Conservation (phyloP, 2,113 vertebrate genomes). For the Brachionichthys hirsutus region DNA sequence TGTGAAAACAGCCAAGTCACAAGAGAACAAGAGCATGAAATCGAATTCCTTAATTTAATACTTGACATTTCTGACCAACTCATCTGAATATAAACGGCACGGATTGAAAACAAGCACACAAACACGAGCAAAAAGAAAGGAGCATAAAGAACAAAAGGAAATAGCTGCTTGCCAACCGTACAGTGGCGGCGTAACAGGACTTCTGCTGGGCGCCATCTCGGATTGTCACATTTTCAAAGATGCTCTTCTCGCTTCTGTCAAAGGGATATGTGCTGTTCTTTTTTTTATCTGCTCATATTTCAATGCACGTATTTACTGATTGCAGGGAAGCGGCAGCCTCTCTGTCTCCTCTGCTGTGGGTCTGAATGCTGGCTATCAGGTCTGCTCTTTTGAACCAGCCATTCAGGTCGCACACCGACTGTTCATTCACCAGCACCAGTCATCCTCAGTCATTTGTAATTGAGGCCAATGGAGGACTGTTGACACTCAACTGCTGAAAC, state of each 20-base stretch:
- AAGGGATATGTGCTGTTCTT: background rate
- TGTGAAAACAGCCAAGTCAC: no score
- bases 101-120: no score
- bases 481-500: background rate
- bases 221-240: conserved; percentile 20
- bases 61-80: no score
- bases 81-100: no score
- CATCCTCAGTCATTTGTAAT: background rate
- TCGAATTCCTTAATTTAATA: no score
- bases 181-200: background rate
- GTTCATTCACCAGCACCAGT: no score
- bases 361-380: no score
- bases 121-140: no score
- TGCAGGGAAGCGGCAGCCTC: background rate
- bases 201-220: background rate
- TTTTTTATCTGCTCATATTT: conserved; percentile 2
- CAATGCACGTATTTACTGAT: background rate
- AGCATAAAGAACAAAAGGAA: background rate
- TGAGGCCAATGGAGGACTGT: background rate
- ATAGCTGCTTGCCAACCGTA: background rate
- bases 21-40: no score
- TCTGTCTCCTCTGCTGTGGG: background rate
- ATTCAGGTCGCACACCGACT: no score
- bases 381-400: no score
- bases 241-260: conserved; percentile 4